Conservation (phyloP, 2,797 vertebrate genomes). For the Podarcis lilfordi region DNA sequence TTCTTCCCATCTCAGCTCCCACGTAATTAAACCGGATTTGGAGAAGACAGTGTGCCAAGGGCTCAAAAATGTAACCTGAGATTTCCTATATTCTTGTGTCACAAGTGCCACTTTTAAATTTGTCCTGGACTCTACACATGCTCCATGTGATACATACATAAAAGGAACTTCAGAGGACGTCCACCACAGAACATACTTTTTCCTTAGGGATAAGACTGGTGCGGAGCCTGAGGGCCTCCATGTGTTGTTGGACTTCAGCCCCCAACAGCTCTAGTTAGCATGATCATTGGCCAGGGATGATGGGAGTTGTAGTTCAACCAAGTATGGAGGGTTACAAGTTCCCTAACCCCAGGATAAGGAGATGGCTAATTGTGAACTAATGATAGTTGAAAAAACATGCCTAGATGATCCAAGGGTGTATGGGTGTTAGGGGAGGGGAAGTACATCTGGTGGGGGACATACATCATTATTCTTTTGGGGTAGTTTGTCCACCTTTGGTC, state of each 20-base stretch:
- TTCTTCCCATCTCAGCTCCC: conserved; percentile 57
- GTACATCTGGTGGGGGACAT: too few relatives aligned
- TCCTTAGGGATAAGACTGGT: background rate
- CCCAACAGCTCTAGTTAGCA: background rate
- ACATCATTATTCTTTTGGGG: too few relatives aligned
- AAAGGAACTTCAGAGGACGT: conserved; percentile 47
- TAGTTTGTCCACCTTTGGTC: too few relatives aligned
- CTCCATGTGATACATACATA: background rate
- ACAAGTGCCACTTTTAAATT: conserved; percentile 45
- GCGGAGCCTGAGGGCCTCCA: too few relatives aligned
- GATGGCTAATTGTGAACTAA: background rate
- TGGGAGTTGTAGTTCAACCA: background rate
- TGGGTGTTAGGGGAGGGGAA: too few relatives aligned
- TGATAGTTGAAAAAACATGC: conserved; percentile 6
- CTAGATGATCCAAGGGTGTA: conserved; percentile 32
- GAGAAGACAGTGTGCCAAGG: conserved; percentile 4
- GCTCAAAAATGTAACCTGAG: conserved; percentile 24
- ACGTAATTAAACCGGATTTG: conserved; percentile 57
- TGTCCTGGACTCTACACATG: conserved; percentile 49
- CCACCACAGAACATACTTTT: conserved; percentile 46
- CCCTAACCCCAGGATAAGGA: background rate
- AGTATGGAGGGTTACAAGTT: background rate
- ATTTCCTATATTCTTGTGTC: conserved; percentile 10
- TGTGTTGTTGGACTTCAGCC: too few relatives aligned
- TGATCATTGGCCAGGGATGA: background rate